A percentile compares a stretch with the other conserved stretches of the same genome.
These are phyloP conservation scores for Atrina japonica DNA, from an alignment of 2,888 invertebrate genomes.

Conservation along the genomic window DNA sequence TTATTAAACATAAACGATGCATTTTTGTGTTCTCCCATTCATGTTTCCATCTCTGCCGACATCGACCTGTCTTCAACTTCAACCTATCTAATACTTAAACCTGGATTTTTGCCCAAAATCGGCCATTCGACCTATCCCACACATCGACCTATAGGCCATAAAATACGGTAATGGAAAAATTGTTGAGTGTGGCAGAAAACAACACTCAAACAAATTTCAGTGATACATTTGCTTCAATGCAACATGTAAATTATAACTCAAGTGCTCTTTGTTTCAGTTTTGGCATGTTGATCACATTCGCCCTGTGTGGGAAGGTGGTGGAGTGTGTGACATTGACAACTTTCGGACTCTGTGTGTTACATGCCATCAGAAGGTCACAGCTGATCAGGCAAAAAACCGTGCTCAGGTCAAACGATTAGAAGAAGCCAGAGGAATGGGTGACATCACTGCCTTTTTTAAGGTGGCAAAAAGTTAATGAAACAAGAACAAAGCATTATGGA, in stretches of 20 bases:
- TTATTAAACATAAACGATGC: no score
- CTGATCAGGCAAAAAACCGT: slow-evolving; percentile 69
- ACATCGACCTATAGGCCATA: no score
- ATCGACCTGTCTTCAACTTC: no score
- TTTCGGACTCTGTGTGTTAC: slow-evolving; percentile 74
- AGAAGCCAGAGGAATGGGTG: slow-evolving; percentile 57
- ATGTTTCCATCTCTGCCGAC: no score
- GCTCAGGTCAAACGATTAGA: slow-evolving; percentile 60
- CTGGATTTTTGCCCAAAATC: no score
- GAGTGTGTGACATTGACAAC: slow-evolving; percentile 78
- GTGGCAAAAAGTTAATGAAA: slow-evolving; percentile 37
- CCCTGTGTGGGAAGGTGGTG: slow-evolving; percentile 77
- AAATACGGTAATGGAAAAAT: no score
- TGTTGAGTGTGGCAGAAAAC: no score
- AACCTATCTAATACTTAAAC: no score
- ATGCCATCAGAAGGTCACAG: slow-evolving; percentile 75
- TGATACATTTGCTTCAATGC: no score
- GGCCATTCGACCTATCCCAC: no score
- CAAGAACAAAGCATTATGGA: background rate
- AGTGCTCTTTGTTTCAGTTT: slow-evolving; percentile 70
- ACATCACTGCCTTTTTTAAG: slow-evolving; percentile 75
- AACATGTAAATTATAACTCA: background rate
- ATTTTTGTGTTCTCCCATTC: no score
- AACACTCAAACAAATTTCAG: no score
- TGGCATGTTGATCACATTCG: slow-evolving; percentile 78